Conservation (phyloP, 1,140 invertebrate genomes). For the Cherax quadricarinatus region DNA sequence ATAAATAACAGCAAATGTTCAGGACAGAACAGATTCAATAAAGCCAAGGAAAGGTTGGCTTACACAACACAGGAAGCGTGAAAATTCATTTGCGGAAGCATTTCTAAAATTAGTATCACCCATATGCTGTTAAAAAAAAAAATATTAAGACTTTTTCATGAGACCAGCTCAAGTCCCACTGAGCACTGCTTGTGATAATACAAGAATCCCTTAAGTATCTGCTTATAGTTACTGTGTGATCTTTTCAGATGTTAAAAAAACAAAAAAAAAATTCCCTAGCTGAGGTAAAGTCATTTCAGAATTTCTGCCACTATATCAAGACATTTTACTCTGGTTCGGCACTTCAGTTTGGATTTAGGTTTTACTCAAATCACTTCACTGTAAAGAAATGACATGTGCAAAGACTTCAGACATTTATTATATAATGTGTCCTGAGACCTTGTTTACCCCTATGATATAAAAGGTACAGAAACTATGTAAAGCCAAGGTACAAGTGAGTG, state of each 20-base stretch:
- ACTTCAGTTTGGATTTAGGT: background rate
- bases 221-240: background rate
- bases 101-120: constrained; percentile 68
- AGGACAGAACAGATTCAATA: background rate
- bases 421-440: too few relatives aligned
- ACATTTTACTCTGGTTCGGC: background rate
- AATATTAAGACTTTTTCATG: constrained; percentile 25
- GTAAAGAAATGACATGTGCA: too few relatives aligned
- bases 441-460: too few relatives aligned
- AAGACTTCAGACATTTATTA: too few relatives aligned
- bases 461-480: too few relatives aligned
- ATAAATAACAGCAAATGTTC: constrained; percentile 6
- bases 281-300: background rate
- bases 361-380: background rate
- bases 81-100: constrained; percentile 27
- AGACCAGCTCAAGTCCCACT: constrained; percentile 54
- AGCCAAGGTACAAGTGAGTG: too few relatives aligned
- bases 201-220: background rate
- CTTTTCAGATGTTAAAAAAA: background rate
- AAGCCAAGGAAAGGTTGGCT: constrained; percentile 22
- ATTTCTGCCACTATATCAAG: background rate
- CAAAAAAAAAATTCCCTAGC: background rate
- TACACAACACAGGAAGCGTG: constrained; percentile 14
- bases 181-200: background rate
- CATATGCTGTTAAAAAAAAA: constrained; percentile 36